Base-by-base conservation (phyloP, 2,797 vertebrate genomes). In the Hoplostethus atlanticus region DNA sequence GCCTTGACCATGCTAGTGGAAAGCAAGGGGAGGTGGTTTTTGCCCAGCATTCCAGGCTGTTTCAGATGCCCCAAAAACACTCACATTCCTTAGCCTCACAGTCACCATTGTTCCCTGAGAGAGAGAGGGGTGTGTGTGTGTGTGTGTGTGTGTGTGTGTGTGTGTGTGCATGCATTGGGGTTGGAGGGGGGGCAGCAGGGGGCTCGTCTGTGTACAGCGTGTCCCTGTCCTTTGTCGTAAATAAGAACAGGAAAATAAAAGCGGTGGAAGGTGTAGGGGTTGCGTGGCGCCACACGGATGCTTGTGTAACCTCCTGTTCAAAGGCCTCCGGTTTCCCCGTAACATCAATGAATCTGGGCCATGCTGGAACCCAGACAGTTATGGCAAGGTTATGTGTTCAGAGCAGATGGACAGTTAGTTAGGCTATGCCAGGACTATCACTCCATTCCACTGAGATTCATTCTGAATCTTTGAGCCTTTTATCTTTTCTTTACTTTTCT, bases 241-340 rank as follows among this genome's bases (percentile, higher is more conserved):
- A 92, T 89, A 90, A 93, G 91, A 93, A 92, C 92, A 93, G 93
- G 93, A 93, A 93, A 90, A 91, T 91, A 84, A 92, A 92, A 77
- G 77, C 3, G 16, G 72, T 91, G 85, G 81, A 91, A 92, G 89
- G 91, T 89, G 84, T 87, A 73, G 81, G 78, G 81, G 85, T 84
- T 79, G 82, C 17, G 82, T 73, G 81, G 76, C 77, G 71, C 71
- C 67, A 56, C 84, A 71, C 80, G 62, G 77, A 82, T 72, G 83
- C 86, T 91, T 89, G 90, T 86, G 90, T 86, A 87, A 89, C 83
- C 87, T 88, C 87, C 88, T 91, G 88, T 89, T 89, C 79, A 87
- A 85, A 80, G 78, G 64, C 77, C 83, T 83, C 61, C 83, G 68
- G 84, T 83, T 90, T 90, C 86, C 87, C 89, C 60, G 56, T 38